Evolutionary conservation across 2,888 invertebrate species (phyloP), one percentile per base, ranked within the genome.

Genomic region (Mythimna vitellina): DNA sequence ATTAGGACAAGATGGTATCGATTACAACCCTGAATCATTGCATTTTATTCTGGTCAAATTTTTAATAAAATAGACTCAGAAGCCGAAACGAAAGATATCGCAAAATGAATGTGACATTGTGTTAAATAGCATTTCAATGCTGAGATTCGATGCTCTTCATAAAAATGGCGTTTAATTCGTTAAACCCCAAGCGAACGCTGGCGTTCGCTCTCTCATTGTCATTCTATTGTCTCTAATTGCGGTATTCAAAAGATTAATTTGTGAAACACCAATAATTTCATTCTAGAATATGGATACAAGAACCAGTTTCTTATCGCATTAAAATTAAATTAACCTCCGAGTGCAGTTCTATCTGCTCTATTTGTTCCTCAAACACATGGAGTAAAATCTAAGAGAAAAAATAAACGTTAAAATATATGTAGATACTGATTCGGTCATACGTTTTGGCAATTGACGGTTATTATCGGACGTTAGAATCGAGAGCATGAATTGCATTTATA

Each of bases 401-500:
- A 61, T 29, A n/a, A n/a, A 10, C n/a, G 49, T 38, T 56, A 49
- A 51, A 60, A 73, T 85, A 84, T 86, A 78, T 86, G 85, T 85
- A 85, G 84, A 85, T 85, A 86, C 22, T 86, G 84, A 82, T 84
- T 69, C 63, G 12, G 69, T 65, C 66, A 60, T 64, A 61, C 58
- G 29, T 73, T 71, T 78, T 72, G 73, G 70, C 57, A 76, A 74
- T 73, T 65, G 71, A 63, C 61, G 84, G 66, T 87, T 84, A 84
- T 90, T 90, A 90, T 92, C 91, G 91, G 89, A 89, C 73, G 91
- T 92, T 91, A 87, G 86, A 84, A 80, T 89, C 85, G 85, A 89
- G 87, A 84, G 88, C 85, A 78, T 75, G 78, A 89, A 88, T 91
- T 91, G 95, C 95, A 95, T 95, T 95, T 95, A 94, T 92, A 89